Base-by-base conservation (phyloP, 2,113 vertebrate genomes). In the Callocephalon fimbriatum region DNA sequence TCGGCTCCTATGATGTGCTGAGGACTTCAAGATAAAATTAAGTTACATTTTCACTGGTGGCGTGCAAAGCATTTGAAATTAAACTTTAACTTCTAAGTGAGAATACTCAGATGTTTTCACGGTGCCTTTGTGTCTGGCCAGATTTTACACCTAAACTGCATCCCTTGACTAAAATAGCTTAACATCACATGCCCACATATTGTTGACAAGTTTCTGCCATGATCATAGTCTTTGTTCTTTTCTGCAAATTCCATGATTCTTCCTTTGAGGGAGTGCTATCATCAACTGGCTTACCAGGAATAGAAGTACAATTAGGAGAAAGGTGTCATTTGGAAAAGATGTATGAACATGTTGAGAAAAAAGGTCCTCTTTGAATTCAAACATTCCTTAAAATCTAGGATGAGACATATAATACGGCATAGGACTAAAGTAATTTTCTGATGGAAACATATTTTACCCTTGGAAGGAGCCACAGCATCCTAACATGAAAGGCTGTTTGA, bases 401-500 rank as follows among this genome's bases (percentile, higher is more conserved):
- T 45, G 19, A 73, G 45, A 37, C 38, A 53, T 26, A 23, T n/a
- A n/a, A 32, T 50, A 15, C 3, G 9, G 26, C 51, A 32, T 8
- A 38, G 13, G 31, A 71, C n/a, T 53, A 62, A 74, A 67, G 32
- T 44, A 0, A 29, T 80, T 66, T 84, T 5, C 53, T n/a, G 53
- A 19, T 19, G 73, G 48, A 89, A 62, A 45, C 4, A 2, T 29
- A 8, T 51, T 84, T 77, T 32, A 38, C 13, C 9, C 21, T 31
- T 7, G 18, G 72, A 48, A 87, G 20, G 15, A 12, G 32, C 45
- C 53, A 48, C 29, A 62, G 51, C 70, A n/a, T 62, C 40, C 38
- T 27, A 44, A 32, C 21, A 91, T 87, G 51, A 96, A 96, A 96
- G 51, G 44, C 31, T 76, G 23, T 51, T 93, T 95, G 77, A 94